phyloP scores from a whole-genome alignment of 2,888 invertebrate genomes.

The Amblyjoppa proteus region DNA sequence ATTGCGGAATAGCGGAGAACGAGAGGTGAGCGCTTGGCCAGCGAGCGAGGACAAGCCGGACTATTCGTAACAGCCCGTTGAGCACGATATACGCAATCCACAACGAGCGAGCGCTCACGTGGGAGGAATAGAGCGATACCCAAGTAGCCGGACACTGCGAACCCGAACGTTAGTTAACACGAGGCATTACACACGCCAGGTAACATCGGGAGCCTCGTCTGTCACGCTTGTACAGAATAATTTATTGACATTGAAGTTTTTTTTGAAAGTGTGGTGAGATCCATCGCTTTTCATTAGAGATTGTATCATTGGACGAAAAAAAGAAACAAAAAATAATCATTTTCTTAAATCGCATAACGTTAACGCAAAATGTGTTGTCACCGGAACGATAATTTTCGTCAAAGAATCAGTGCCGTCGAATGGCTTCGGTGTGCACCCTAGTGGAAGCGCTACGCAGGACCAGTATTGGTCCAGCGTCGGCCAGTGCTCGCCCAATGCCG shows the following conservation, averaged over 20 bases:
- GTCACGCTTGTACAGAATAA: conserved; percentile 10
- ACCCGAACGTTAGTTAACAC: not conserved
- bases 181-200: conserved; percentile 26
- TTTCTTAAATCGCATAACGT: not conserved
- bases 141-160: conserved; percentile 4
- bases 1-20: conserved; percentile 35
- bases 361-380: not conserved
- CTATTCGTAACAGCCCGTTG: conserved; percentile 37
- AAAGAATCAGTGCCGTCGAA: not conserved
- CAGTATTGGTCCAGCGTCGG: too few relatives aligned
- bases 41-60: conserved; percentile 34
- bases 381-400: not conserved
- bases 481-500: too few relatives aligned
- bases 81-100: conserved; percentile 36
- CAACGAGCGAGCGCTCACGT: conserved; percentile 21
- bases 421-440: not conserved
- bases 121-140: conserved; percentile 34
- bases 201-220: conserved; percentile 6
- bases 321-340: not conserved
- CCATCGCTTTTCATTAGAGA: not conserved
- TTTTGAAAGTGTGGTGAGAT: not conserved
- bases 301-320: not conserved
- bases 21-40: conserved; percentile 8
- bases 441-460: too few relatives aligned
- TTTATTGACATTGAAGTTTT: conserved; percentile 25